Conservation (phyloP, 2,888 invertebrate genomes). For the Tuberolachnus salignus region DNA sequence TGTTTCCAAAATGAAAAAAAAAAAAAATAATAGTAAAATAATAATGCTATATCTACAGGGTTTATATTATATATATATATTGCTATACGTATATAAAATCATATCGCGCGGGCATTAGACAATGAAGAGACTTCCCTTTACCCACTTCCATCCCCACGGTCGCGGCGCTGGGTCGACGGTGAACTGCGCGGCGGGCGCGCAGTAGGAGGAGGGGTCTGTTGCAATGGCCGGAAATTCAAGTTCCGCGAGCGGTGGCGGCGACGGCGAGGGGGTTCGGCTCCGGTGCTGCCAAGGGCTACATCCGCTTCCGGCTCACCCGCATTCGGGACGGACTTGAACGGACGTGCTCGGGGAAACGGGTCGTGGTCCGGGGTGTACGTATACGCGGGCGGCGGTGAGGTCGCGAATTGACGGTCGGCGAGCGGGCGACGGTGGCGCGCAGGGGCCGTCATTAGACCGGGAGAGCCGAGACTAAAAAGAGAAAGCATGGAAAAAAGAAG, state of each 20-base stretch:
- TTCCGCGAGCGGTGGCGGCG: slow-evolving; percentile 40
- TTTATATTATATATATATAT: background rate
- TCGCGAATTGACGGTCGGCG: slow-evolving; percentile 14
- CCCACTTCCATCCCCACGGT: background rate
- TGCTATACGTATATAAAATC: slow-evolving; percentile 21
- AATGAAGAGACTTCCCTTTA: slow-evolving; percentile 44
- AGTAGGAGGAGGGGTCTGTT: slow-evolving; percentile 45
- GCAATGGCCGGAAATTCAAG: slow-evolving; percentile 56
- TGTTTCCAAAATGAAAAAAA: slow-evolving; percentile 25
- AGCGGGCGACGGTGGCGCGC: background rate
- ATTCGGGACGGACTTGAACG: slow-evolving; percentile 54
- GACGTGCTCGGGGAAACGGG: slow-evolving; percentile 31
- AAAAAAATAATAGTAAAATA: slow-evolving; percentile 5
- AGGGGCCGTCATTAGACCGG: slow-evolving; percentile 47
- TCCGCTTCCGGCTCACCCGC: slow-evolving; percentile 56
- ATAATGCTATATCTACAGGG: no score
- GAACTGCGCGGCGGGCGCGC: background rate
- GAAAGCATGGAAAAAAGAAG: slow-evolving; percentile 17
- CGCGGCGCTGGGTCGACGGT: background rate
- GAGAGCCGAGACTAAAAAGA: slow-evolving; percentile 35
- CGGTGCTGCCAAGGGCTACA: slow-evolving; percentile 57
- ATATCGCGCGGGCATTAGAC: slow-evolving; percentile 48
- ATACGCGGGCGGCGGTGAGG: slow-evolving; percentile 1
- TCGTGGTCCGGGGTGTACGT: background rate
- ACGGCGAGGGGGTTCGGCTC: slow-evolving; percentile 45